phyloP scores from a whole-genome alignment of 1,140 invertebrate genomes.

The Drosophila busckii region DNA sequence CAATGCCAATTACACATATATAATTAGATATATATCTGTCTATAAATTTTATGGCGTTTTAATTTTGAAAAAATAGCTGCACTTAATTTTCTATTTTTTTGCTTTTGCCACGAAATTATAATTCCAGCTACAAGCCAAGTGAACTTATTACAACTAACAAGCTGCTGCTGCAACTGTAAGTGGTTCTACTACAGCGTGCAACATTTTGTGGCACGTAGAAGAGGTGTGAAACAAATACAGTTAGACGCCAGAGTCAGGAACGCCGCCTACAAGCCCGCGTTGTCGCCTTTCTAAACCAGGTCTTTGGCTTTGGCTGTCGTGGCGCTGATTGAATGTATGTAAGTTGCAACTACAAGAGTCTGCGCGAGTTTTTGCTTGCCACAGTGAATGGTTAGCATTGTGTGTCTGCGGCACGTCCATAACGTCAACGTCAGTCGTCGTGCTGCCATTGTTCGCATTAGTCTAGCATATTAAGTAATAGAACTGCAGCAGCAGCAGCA shows the following conservation, averaged over 20 bases:
- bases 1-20: no score
- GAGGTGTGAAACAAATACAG: constrained; percentile 55
- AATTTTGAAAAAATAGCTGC: no score
- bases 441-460: constrained; percentile 69
- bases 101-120: constrained; percentile 43
- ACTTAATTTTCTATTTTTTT: no score
- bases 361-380: neutral
- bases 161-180: constrained; percentile 16
- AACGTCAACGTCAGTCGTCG: constrained; percentile 35
- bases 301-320: constrained; percentile 28
- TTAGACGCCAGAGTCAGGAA: constrained; percentile 19
- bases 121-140: constrained; percentile 38
- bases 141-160: constrained; percentile 20
- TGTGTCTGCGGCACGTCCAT: constrained; percentile 3
- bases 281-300: constrained; percentile 36
- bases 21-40: no score
- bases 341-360: neutral
- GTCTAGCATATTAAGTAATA: constrained; percentile 70
- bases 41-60: no score
- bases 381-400: constrained; percentile 23
- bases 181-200: constrained; percentile 34
- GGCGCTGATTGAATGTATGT: constrained; percentile 34
- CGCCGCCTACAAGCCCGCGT: constrained; percentile 12
- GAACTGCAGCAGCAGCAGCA: no score
- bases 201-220: constrained; percentile 34